phyloP scores from a whole-genome alignment of 2,888 invertebrate genomes.

The Ligdia adustata region DNA sequence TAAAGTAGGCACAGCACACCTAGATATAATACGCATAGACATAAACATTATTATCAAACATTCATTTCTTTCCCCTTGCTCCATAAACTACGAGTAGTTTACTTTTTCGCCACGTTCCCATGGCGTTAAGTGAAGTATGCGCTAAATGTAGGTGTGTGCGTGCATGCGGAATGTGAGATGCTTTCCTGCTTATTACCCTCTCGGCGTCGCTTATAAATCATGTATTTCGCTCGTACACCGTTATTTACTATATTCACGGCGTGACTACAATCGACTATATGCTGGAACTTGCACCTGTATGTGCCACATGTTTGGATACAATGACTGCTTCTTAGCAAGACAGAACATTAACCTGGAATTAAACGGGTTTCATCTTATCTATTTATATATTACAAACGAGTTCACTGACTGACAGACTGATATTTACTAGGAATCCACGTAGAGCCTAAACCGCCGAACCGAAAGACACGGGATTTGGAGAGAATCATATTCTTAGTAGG shows the following conservation, averaged over 20 bases:
- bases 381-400: no score
- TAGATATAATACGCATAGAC: no score
- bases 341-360: slow-evolving; percentile 3
- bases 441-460: no score
- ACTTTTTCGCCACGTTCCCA: slow-evolving; percentile 48
- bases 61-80: slow-evolving; percentile 5
- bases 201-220: slow-evolving; percentile 37
- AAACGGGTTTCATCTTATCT: no score
- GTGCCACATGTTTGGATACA: slow-evolving; percentile 14
- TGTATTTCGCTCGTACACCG: slow-evolving; percentile 33
- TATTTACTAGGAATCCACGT: no score
- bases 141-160: slow-evolving; percentile 37
- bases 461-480: no score
- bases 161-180: slow-evolving; percentile 35
- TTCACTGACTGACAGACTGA: no score
- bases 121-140: slow-evolving; percentile 46
- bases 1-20: no score
- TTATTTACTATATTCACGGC: slow-evolving; percentile 36
- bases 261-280: slow-evolving; percentile 29
- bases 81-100: slow-evolving; percentile 37
- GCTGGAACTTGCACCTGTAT: slow-evolving; percentile 6
- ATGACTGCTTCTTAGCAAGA: background rate
- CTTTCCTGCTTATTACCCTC: slow-evolving; percentile 35
- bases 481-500: no score
- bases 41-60: no score